Conservation (phyloP, 2,888 invertebrate genomes). For the Steinernema hermaphroditum region DNA sequence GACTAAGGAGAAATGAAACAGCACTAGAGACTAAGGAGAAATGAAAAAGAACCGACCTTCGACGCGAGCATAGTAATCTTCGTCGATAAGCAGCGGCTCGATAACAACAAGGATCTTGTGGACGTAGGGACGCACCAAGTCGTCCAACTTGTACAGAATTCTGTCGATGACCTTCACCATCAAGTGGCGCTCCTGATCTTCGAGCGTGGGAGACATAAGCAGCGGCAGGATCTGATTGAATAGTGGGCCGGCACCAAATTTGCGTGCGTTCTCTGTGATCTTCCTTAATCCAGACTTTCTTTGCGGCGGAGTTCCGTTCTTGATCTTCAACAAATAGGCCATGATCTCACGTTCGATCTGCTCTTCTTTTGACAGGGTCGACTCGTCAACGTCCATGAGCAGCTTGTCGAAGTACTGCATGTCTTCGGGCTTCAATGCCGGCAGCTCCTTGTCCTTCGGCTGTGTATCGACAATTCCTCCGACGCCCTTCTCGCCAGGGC, state of each 20-base stretch:
- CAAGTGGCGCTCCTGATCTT: conserved; percentile 97
- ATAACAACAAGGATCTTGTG: conserved; percentile 99
- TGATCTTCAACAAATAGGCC: conserved; percentile 95
- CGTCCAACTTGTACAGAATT: conserved; percentile 95
- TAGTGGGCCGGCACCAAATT: conserved; percentile 95
- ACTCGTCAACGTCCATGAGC: conserved; percentile 95
- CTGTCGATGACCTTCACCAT: conserved; percentile 93
- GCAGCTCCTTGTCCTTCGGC: conserved; percentile 90
- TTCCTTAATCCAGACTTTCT: conserved; percentile 74
- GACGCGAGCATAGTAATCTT: conserved; percentile 99
- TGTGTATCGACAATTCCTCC: conserved; percentile 78
- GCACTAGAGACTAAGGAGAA: background rate
- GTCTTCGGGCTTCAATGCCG: conserved; percentile 98
- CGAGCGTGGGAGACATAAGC: conserved; percentile 98
- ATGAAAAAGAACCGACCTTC: conserved; percentile 73
- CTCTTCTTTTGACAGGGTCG: conserved; percentile 80
- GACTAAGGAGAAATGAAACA: no score
- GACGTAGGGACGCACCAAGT: conserved; percentile 96
- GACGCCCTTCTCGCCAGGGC: conserved; percentile 59
- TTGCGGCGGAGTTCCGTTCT: conserved; percentile 99
- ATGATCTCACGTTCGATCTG: conserved; percentile 98
- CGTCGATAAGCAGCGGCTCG: conserved; percentile 95
- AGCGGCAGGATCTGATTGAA: conserved; percentile 98
- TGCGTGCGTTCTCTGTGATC: conserved; percentile 96
- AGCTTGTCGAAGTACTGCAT: conserved; percentile 99